These are phyloP conservation scores for Chauna torquata DNA, from an alignment of 2,113 vertebrate genomes.

Conservation along the genomic window DNA sequence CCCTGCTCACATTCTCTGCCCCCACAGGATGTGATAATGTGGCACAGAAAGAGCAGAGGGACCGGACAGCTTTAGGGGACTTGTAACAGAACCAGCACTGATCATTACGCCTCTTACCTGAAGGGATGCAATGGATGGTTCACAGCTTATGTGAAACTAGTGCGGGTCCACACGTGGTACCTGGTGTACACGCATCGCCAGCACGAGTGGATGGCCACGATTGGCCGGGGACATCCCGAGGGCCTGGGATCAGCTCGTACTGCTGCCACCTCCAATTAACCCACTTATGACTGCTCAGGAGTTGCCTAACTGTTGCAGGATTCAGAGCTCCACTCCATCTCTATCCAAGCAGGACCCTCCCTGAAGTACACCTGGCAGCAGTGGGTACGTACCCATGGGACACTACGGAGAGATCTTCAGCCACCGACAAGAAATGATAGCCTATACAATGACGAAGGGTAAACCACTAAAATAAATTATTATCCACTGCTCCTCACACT, in stretches of 20 bases:
- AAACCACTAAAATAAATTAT: background rate
- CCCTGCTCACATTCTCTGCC: background rate
- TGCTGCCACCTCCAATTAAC: background rate
- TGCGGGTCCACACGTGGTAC: background rate
- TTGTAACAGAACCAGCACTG: background rate
- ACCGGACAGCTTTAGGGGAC: background rate
- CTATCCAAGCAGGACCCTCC: background rate
- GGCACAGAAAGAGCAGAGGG: background rate
- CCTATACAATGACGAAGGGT: background rate
- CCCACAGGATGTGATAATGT: background rate
- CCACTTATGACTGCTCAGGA: background rate
- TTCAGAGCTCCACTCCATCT: rapidly evolving
- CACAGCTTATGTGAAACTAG: background rate
- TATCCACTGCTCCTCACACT: background rate
- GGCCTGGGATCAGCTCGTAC: background rate
- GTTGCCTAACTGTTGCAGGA: background rate
- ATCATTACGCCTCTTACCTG: background rate
- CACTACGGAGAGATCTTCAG: background rate
- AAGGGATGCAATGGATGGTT: background rate
- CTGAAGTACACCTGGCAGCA: background rate
- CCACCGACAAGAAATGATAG: background rate
- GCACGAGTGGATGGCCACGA: background rate
- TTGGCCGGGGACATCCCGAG: background rate
- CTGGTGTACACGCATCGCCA: background rate
- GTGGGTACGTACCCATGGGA: background rate